Evolutionary conservation across 2,113 vertebrate species (phyloP).

Genomic region (Ciconia maguari): DNA sequence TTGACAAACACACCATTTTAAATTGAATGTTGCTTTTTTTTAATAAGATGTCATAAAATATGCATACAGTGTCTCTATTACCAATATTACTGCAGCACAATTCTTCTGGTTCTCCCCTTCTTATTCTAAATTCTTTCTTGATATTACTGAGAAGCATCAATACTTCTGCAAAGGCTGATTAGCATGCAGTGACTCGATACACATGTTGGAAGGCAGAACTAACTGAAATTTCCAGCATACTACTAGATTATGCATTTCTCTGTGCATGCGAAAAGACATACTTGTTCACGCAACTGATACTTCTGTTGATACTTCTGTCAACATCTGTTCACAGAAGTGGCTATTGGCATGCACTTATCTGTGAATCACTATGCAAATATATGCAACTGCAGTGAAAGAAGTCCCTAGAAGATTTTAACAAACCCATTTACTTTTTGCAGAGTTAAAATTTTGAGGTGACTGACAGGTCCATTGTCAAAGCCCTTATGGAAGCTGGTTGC

Average conservation of each 20-base stretch:
- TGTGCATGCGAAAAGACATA: neutral
- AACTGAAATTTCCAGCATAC: neutral
- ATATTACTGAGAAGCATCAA: neutral
- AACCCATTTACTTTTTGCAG: neutral
- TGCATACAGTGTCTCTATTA: neutral
- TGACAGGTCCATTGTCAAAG: conserved; percentile 39
- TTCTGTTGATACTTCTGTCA: conserved; percentile 32
- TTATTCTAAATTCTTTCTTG: neutral
- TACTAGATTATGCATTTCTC: conserved; percentile 42
- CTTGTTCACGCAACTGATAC: neutral
- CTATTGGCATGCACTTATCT: conserved; percentile 47
- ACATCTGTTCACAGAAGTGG: conserved; percentile 52
- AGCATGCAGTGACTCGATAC: neutral
- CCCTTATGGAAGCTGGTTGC: neutral
- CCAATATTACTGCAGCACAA: neutral
- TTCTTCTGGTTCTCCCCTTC: neutral
- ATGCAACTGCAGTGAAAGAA: conserved; percentile 20
- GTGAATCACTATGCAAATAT: conserved; percentile 54
- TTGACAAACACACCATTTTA: conserved; percentile 24
- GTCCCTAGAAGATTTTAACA: conserved; percentile 23
- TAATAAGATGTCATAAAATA: neutral
- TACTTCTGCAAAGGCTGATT: neutral
- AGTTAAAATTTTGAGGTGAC: conserved; percentile 16
- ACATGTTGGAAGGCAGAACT: neutral
- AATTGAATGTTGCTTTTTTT: neutral